Evolutionary conservation across 2,888 invertebrate genomes (phyloP).

Genomic region (Pandemis cinnamomeana): DNA sequence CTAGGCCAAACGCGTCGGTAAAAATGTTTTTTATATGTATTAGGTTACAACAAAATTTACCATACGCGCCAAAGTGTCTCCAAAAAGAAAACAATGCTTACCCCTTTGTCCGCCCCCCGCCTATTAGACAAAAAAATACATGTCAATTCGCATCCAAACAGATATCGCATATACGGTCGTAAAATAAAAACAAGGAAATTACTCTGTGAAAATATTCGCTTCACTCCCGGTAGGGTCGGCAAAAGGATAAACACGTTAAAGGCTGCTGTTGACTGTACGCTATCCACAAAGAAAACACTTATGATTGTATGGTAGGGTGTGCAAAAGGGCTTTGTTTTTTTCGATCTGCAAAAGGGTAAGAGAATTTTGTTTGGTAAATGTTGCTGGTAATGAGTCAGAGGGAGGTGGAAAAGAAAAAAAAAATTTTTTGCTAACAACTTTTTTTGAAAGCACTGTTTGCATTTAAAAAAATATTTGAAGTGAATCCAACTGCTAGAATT

Average conservation of each 20-base stretch:
- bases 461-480: too few species aligned
- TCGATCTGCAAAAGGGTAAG: conserved; percentile 1
- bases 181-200: conserved; percentile 45
- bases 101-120: conserved; percentile 3
- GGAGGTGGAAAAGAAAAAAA: too few species aligned
- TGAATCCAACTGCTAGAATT: too few species aligned
- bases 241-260: conserved; percentile 48
- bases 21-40: too few species aligned
- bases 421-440: too few species aligned
- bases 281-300: conserved; percentile 49
- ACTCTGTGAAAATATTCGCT: conserved; percentile 43
- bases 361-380: not conserved
- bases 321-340: conserved; percentile 20
- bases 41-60: not conserved
- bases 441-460: too few species aligned
- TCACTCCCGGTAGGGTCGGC: conserved; percentile 36
- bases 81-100: not conserved
- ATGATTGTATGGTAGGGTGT: conserved; percentile 41
- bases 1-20: too few species aligned
- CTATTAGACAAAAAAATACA: conserved; percentile 30
- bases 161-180: conserved; percentile 34
- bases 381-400: not conserved
- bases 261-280: conserved; percentile 46
- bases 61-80: not conserved
- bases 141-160: conserved; percentile 33